phyloP scores from a whole-genome alignment of 2,797 vertebrate species.

The Crenichthys baileyi region DNA sequence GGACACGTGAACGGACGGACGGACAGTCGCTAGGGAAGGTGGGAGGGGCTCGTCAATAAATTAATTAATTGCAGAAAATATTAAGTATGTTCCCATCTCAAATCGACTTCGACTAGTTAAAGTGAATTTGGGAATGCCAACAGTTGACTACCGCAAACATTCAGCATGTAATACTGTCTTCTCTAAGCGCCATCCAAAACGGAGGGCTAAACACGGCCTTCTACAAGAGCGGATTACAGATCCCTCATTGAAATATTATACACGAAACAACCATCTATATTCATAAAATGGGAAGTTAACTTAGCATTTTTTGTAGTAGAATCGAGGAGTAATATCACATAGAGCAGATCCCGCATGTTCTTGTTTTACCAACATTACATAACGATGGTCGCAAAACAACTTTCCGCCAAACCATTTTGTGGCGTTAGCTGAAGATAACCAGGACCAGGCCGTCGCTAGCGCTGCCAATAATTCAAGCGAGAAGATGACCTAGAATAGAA shows the following conservation, averaged over 20 bases:
- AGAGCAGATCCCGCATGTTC: background rate
- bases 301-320: background rate
- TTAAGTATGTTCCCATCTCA: background rate
- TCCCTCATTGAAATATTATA: background rate
- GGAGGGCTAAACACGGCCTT: constrained; percentile 25
- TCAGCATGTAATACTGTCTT: background rate
- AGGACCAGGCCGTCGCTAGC: background rate
- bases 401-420: background rate
- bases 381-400: constrained; percentile 8
- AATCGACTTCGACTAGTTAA: background rate
- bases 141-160: accelerated
- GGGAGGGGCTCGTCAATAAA: constrained; percentile 34
- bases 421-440: background rate
- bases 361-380: background rate
- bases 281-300: too few species aligned
- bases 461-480: background rate
- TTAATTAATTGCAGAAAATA: background rate
- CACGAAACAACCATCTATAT: background rate
- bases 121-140: background rate
- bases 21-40: constrained; percentile 27
- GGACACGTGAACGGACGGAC: constrained; percentile 63
- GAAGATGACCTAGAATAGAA: background rate
- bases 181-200: background rate
- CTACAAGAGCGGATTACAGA: background rate
- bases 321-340: background rate